These are phyloP conservation scores for Cryptus viduatorius DNA, from an alignment of 2,888 invertebrate genomes.

Conservation along the genomic window DNA sequence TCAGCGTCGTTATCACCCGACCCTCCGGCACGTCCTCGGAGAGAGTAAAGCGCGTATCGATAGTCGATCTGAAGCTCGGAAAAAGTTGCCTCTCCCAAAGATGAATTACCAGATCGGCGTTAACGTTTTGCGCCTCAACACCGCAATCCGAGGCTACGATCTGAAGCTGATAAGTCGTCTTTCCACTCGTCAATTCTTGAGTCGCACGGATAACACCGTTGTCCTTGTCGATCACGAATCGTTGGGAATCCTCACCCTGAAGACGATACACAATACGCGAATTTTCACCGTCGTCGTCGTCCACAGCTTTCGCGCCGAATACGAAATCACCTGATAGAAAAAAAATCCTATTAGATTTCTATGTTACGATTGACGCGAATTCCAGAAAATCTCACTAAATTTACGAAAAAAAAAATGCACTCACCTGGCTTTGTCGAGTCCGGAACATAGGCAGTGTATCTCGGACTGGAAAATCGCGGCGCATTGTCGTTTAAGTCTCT, in stretches of 20 bases:
- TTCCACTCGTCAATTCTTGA: constrained; percentile 88
- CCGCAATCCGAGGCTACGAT: constrained; percentile 95
- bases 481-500: constrained; percentile 95
- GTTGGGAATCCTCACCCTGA: constrained; percentile 91
- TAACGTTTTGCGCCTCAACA: constrained; percentile 88
- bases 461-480: constrained; percentile 91
- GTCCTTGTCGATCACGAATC: constrained; percentile 91
- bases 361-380: not conserved
- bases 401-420: constrained; percentile 54
- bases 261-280: constrained; percentile 93
- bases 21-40: constrained; percentile 93
- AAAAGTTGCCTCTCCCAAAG: constrained; percentile 92
- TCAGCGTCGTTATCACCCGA: constrained; percentile 91
- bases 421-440: constrained; percentile 91
- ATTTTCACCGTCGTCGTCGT: constrained; percentile 93
- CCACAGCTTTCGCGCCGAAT: constrained; percentile 94
- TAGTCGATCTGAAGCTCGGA: constrained; percentile 91
- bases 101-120: constrained; percentile 91
- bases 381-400: not conserved
- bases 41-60: constrained; percentile 91
- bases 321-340: constrained; percentile 89
- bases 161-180: constrained; percentile 89
- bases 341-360: too few relatives aligned
- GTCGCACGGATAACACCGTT: constrained; percentile 95
- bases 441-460: constrained; percentile 93